Conservation (phyloP, 1,140 invertebrate species). For the Penaeus vannamei region DNA sequence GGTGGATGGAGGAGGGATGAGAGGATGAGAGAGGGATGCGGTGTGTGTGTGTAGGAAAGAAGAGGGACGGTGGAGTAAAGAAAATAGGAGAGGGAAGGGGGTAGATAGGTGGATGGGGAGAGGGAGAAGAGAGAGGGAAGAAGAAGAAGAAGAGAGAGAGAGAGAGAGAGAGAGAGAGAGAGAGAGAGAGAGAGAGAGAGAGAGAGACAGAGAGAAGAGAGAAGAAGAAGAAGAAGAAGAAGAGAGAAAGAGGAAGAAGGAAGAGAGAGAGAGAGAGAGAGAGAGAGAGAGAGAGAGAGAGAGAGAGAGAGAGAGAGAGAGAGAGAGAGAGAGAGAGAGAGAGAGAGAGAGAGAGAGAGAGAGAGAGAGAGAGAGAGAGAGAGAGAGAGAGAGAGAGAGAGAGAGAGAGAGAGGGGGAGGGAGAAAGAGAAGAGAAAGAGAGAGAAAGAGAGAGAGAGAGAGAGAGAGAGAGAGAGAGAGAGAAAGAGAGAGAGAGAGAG, state of each 20-base stretch:
- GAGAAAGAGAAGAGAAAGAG: background rate
- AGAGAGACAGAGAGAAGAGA: too few relatives aligned
- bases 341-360: background rate
- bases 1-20: too few relatives aligned
- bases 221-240: too few relatives aligned
- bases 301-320: background rate
- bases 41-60: too few relatives aligned
- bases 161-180: too few relatives aligned
- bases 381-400: background rate
- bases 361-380: background rate
- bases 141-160: too few relatives aligned
- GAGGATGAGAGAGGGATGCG: too few relatives aligned
- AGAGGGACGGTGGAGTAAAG: too few relatives aligned
- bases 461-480: too few relatives aligned
- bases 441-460: too few relatives aligned
- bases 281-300: background rate
- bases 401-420: background rate
- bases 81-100: background rate
- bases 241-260: background rate
- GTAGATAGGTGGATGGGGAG: background rate
- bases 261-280: background rate
- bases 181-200: too few relatives aligned
- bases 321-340: constrained; percentile 12
- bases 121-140: background rate
- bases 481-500: background rate